Conservation (phyloP, 2,888 invertebrate genomes). For the Parnassius smintheus region DNA sequence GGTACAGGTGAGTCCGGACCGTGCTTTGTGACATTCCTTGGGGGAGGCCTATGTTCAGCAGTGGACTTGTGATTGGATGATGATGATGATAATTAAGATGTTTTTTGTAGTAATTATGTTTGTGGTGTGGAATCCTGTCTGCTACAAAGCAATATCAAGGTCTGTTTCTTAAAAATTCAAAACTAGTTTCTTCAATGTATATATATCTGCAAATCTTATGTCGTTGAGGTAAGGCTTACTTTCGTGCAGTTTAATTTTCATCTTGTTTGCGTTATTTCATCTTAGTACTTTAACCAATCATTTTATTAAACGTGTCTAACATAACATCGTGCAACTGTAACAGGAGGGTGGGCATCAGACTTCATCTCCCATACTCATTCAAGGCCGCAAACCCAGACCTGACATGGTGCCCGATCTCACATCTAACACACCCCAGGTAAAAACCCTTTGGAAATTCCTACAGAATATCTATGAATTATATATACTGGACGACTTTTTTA, state of each 20-base stretch:
- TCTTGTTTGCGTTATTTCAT: background rate
- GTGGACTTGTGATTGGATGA: no score
- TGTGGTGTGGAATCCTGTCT: no score
- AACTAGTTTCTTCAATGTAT: no score
- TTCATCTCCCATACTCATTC: conserved; percentile 65
- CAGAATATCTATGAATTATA: background rate
- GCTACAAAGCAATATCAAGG: no score
- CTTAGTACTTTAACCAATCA: background rate
- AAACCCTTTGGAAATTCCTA: background rate
- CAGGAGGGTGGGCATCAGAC: conserved; percentile 48
- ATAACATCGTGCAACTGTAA: conserved; percentile 30
- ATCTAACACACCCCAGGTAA: conserved; percentile 71
- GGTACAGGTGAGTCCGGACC: no score
- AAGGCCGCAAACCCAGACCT: conserved; percentile 58
- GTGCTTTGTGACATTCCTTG: no score
- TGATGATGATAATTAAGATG: no score
- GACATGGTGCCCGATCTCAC: conserved; percentile 85
- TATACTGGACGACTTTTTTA: background rate
- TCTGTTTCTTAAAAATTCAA: no score
- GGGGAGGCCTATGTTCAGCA: no score
- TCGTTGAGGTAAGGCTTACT: no score
- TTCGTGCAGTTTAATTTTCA: background rate
- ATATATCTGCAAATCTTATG: no score
- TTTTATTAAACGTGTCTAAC: conserved; percentile 15
- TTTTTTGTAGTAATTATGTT: no score